Conservation (phyloP, 2,888 invertebrate species). For the Bursaphelenchus okinawaensis region DNA sequence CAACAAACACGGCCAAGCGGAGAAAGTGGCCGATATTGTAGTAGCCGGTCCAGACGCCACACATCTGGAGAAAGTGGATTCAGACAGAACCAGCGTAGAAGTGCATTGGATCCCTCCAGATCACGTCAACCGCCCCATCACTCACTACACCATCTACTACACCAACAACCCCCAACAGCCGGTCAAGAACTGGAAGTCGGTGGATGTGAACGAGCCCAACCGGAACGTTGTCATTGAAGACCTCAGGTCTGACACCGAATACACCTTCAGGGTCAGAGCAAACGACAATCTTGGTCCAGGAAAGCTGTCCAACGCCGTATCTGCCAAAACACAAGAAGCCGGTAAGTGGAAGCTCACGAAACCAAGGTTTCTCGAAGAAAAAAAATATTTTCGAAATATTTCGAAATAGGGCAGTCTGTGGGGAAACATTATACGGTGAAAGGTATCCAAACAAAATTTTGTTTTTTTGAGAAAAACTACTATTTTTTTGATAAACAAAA, state of each 20-base stretch:
- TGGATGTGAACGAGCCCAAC: slow-evolving; percentile 46
- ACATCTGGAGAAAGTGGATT: slow-evolving; percentile 37
- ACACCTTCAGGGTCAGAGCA: slow-evolving; percentile 51
- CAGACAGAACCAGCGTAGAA: slow-evolving; percentile 37
- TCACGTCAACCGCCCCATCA: slow-evolving; percentile 52
- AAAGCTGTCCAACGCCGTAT: slow-evolving; percentile 48
- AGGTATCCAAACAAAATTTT: no score
- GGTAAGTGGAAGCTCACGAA: no score
- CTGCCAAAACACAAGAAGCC: slow-evolving; percentile 46
- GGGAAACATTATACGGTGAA: no score
- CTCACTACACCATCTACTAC: slow-evolving; percentile 55
- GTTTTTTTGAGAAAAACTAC: no score
- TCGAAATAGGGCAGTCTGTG: no score
- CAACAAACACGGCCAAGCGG: slow-evolving; percentile 42
- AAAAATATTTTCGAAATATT: not conserved
- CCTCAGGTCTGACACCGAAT: slow-evolving; percentile 47
- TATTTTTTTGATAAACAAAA: no score
- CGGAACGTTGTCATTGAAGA: slow-evolving; percentile 41
- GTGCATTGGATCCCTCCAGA: slow-evolving; percentile 52
- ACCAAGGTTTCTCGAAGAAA: no score
- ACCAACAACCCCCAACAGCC: slow-evolving; percentile 52
- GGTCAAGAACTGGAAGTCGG: slow-evolving; percentile 49
- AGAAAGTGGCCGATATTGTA: slow-evolving; percentile 42
- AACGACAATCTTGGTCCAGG: slow-evolving; percentile 53
- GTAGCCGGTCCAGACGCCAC: slow-evolving; percentile 43